Evolutionary conservation across 2,113 vertebrate genomes (phyloP).

Genomic region (Aix galericulata): DNA sequence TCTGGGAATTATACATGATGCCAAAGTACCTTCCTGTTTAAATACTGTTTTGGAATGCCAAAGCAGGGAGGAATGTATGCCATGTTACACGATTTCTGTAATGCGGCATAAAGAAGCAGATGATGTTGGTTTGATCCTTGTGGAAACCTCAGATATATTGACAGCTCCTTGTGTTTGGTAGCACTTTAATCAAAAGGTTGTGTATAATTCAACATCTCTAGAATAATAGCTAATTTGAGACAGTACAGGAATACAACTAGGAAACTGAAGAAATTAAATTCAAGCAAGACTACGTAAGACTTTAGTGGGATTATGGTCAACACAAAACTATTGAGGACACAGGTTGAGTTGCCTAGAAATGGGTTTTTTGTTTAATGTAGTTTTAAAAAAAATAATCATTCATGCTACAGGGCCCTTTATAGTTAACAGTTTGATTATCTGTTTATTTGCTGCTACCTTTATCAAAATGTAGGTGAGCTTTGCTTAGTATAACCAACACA

Average conservation of each 20-base stretch:
- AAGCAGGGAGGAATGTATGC: neutral
- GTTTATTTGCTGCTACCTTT: neutral
- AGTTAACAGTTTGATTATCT: conserved; percentile 1
- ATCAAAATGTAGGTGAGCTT: neutral
- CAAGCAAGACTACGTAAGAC: conserved; percentile 1
- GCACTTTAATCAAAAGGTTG: conserved; percentile 28
- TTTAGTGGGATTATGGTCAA: conserved; percentile 24
- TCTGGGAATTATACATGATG: conserved; percentile 34
- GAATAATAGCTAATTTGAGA: conserved; percentile 16
- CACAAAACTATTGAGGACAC: conserved; percentile 21
- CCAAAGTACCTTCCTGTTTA: conserved; percentile 53
- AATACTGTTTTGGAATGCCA: conserved; percentile 16
- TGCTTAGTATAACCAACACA: neutral
- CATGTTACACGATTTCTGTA: neutral
- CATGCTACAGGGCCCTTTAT: neutral
- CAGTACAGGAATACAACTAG: neutral
- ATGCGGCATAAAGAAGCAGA: conserved; percentile 2
- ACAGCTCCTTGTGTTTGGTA: conserved; percentile 5
- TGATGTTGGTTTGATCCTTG: neutral
- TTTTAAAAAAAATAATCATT: conserved; percentile 1
- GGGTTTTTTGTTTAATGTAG: neutral
- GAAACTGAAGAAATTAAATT: conserved; percentile 38
- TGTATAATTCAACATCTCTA: conserved; percentile 42
- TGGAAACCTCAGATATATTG: conserved; percentile 5
- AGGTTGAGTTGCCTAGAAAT: conserved; percentile 31